Percentiles rank a stretch among this genome's conserved stretches.
Evolutionary conservation across 2,797 vertebrate genomes (phyloP).

Genomic region (Siniperca scherzeri): DNA sequence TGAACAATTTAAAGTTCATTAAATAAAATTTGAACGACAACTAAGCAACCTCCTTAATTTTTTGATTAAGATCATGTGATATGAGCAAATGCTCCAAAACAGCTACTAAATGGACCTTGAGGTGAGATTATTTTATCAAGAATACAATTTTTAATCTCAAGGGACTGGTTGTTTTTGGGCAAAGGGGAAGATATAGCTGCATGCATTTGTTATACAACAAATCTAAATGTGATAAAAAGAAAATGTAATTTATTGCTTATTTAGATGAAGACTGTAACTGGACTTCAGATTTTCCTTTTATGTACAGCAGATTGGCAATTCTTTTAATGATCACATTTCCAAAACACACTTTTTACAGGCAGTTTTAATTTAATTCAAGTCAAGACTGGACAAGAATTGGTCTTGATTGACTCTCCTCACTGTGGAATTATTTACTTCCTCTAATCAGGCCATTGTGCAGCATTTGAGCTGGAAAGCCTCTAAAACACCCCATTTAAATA

Average conservation of each 20-base stretch:
- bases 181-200: background rate
- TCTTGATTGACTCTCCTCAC: constrained; percentile 20
- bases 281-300: background rate
- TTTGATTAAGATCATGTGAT: background rate
- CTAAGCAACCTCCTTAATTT: background rate
- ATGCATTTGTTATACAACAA: background rate
- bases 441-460: constrained; percentile 32
- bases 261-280: background rate
- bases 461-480: constrained; percentile 42
- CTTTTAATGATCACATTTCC: background rate
- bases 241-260: background rate
- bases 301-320: background rate
- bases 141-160: background rate
- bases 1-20: background rate
- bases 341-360: background rate
- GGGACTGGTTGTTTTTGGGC: background rate
- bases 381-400: background rate
- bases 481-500: constrained; percentile 34
- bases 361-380: background rate
- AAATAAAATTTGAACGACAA: background rate
- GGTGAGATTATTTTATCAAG: background rate
- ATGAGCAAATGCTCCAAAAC: background rate
- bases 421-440: constrained; percentile 12
- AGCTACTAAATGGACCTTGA: background rate
- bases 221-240: background rate